phyloP scores from a whole-genome alignment of 2,113 vertebrate genomes.

The Crotalus horridus region DNA sequence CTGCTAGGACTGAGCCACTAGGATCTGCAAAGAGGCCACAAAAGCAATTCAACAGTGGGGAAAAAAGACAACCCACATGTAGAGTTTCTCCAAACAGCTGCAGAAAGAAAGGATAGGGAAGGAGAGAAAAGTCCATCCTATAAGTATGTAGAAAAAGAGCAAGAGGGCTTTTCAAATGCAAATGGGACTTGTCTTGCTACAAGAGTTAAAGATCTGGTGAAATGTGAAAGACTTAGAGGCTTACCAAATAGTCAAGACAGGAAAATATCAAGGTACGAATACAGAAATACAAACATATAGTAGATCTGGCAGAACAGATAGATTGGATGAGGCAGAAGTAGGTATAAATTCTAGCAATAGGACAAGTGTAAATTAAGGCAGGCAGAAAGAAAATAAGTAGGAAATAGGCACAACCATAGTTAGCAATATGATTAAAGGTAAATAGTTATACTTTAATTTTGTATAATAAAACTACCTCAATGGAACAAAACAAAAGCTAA shows the following conservation, averaged over 20 bases:
- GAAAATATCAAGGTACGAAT: background rate
- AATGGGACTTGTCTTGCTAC: background rate
- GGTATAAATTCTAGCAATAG: background rate
- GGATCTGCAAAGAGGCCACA: background rate
- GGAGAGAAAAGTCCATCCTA: background rate
- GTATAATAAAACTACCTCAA: background rate
- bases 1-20: background rate
- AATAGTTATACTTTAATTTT: background rate
- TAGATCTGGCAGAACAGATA: background rate
- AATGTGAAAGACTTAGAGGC: background rate
- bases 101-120: background rate
- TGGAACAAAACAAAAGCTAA: background rate
- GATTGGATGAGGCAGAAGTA: background rate
- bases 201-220: background rate
- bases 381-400: background rate
- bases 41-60: background rate
- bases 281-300: background rate
- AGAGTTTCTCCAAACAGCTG: background rate
- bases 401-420: background rate
- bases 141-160: background rate
- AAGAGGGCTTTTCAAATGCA: background rate
- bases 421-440: background rate
- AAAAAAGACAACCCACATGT: too few species aligned
- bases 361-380: background rate
- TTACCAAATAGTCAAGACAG: background rate